These are phyloP conservation scores for Alca torda DNA, from an alignment of 2,797 vertebrate genomes.

Conservation along the genomic window DNA sequence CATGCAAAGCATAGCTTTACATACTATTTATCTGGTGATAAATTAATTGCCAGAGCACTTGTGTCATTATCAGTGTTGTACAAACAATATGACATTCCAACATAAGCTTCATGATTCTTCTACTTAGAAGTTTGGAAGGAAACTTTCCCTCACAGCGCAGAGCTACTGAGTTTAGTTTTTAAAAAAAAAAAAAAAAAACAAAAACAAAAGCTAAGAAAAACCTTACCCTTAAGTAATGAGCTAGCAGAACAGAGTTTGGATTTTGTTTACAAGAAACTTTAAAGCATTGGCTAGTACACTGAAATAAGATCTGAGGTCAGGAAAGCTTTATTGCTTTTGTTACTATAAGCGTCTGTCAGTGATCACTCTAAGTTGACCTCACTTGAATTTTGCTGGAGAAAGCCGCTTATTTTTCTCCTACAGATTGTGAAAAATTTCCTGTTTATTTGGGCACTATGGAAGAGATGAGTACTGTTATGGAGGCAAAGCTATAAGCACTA, in stretches of 20 bases:
- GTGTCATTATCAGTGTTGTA: background rate
- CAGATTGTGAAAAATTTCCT: background rate
- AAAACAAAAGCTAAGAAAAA: background rate
- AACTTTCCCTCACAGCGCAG: background rate
- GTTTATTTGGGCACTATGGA: background rate
- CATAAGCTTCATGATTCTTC: background rate
- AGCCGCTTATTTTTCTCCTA: background rate
- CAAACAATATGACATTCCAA: background rate
- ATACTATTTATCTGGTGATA: background rate
- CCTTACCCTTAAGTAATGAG: background rate
- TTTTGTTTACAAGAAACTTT: background rate
- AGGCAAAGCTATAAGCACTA: background rate
- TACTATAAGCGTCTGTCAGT: background rate
- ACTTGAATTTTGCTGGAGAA: background rate
- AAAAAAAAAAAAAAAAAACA: no score
- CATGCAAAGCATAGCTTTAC: background rate
- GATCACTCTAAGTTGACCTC: background rate
- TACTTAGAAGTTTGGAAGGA: background rate
- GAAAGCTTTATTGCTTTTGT: background rate
- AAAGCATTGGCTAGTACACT: background rate
- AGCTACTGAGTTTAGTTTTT: background rate
- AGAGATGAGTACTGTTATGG: background rate
- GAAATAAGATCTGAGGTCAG: background rate
- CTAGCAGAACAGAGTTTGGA: background rate
- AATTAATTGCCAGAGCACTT: background rate